Conservation (phyloP, 2,113 vertebrate genomes). For the Daboia siamensis region DNA sequence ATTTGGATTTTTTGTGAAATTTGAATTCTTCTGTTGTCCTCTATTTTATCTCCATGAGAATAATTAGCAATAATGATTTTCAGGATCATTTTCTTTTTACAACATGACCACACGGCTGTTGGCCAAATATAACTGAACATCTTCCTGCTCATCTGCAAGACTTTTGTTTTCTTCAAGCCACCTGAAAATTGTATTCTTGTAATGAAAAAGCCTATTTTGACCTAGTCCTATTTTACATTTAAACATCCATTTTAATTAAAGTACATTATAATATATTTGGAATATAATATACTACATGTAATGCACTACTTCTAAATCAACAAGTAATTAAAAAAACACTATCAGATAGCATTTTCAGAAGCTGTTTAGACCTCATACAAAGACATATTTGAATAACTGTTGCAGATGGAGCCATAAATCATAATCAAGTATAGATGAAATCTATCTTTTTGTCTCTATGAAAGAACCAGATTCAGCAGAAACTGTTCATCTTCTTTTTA, state of each 20-base stretch:
- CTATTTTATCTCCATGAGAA: not conserved
- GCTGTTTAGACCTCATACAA: fast-evolving
- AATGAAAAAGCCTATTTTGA: not conserved
- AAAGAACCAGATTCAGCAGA: constrained; percentile 18
- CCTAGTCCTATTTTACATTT: not conserved
- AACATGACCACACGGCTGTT: not conserved
- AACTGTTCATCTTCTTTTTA: not conserved
- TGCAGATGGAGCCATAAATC: constrained; percentile 18
- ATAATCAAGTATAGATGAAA: not conserved
- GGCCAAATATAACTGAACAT: not conserved
- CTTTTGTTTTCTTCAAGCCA: not conserved
- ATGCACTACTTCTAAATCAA: not conserved
- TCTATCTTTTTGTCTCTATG: not conserved
- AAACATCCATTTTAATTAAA: not conserved
- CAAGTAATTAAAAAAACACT: constrained; percentile 14
- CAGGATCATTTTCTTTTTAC: not conserved
- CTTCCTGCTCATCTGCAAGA: not conserved
- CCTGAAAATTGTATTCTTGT: not conserved
- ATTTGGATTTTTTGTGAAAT: not conserved
- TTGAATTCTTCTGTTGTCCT: not conserved
- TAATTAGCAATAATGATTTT: not conserved
- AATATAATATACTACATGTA: not conserved
- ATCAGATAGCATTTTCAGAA: constrained; percentile 12
- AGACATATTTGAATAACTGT: constrained; percentile 16
- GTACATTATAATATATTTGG: not conserved